These are phyloP conservation scores for Sterrhoptilus dennistouni DNA, from an alignment of 2,113 vertebrate species.

Conservation along the genomic window DNA sequence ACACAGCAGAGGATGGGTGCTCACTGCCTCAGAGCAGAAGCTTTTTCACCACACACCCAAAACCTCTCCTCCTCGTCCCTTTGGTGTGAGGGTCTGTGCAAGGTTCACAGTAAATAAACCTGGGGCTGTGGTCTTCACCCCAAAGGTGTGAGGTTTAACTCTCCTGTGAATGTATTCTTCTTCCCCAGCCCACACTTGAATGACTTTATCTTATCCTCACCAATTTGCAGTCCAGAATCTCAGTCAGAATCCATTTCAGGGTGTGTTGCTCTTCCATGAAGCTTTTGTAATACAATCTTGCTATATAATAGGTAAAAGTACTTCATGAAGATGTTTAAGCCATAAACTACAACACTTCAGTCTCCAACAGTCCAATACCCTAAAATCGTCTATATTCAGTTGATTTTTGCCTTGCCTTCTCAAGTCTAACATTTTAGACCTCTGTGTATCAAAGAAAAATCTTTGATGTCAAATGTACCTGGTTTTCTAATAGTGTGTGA, in stretches of 20 bases:
- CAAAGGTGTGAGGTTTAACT: not conserved
- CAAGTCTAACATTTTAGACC: not conserved
- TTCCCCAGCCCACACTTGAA: not conserved
- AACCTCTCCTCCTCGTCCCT: too few species aligned
- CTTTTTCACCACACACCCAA: not conserved
- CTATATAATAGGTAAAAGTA: not conserved
- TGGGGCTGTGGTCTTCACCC: not conserved
- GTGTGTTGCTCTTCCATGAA: not conserved
- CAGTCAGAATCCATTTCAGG: not conserved
- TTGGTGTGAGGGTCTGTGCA: not conserved
- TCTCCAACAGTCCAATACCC: not conserved
- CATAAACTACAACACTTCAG: not conserved
- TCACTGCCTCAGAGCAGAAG: not conserved
- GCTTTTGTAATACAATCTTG: not conserved
- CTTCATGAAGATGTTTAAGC: not conserved
- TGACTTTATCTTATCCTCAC: not conserved
- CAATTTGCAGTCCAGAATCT: not conserved
- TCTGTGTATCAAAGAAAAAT: not conserved
- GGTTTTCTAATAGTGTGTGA: not conserved
- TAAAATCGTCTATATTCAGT: not conserved
- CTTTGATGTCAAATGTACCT: not conserved
- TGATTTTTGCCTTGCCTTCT: not conserved
- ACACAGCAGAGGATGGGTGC: not conserved
- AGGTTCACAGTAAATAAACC: not conserved
- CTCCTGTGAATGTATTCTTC: not conserved